Percentiles rank a stretch among this genome's conserved stretches.
Conservation (phyloP, 2,888 invertebrate genomes). For the Neuroscelio doddi region DNA sequence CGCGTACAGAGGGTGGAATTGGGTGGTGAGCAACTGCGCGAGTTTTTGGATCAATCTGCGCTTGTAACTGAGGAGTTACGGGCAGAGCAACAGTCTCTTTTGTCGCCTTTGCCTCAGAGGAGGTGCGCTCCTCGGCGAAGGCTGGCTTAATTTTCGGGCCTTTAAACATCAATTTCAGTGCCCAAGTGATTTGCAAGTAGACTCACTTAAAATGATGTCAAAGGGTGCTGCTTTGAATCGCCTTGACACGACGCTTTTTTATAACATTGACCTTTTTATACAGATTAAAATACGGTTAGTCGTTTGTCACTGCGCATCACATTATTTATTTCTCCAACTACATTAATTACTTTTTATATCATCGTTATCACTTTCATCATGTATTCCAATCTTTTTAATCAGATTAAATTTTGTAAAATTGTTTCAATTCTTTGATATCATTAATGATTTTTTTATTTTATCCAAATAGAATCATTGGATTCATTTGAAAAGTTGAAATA, state of each 20-base stretch:
- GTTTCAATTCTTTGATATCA: too few species aligned
- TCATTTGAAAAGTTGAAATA: too few species aligned
- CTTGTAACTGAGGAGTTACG: slow-evolving; percentile 51
- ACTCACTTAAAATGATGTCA: neutral
- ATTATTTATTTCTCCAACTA: too few species aligned
- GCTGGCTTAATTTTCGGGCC: neutral
- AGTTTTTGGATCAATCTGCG: slow-evolving; percentile 65
- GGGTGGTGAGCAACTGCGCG: slow-evolving; percentile 47
- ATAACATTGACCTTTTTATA: neutral
- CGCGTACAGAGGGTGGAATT: neutral
- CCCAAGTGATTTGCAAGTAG: neutral
- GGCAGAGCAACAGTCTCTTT: slow-evolving; percentile 62
- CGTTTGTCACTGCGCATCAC: too few species aligned
- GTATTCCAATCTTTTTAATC: too few species aligned
- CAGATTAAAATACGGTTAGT: slow-evolving; percentile 4
- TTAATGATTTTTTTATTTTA: too few species aligned
- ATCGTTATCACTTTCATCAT: too few species aligned
- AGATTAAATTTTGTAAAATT: too few species aligned
- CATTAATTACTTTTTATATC: too few species aligned
- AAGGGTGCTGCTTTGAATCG: neutral
- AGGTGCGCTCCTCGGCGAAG: slow-evolving; percentile 5
- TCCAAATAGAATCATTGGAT: too few species aligned
- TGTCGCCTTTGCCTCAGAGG: slow-evolving; percentile 12
- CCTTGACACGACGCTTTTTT: neutral
- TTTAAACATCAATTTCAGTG: neutral